Conservation (phyloP, 2,888 invertebrate genomes). For the Dichetophora obliterata region DNA sequence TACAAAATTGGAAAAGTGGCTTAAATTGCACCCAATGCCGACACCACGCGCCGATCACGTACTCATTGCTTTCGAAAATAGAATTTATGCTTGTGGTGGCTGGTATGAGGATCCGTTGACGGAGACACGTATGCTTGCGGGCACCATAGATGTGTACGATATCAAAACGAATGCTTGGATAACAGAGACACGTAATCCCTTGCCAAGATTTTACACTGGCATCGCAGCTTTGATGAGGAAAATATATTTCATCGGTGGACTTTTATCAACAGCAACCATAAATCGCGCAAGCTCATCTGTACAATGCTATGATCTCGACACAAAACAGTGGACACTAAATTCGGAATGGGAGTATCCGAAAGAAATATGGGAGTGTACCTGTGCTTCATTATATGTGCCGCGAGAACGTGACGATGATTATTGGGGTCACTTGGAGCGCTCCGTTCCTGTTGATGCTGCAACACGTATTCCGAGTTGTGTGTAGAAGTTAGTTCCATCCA, state of each 20-base stretch:
- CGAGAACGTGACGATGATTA: slow-evolving; percentile 63
- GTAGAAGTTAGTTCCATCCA: neutral
- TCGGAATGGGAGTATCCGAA: slow-evolving; percentile 76
- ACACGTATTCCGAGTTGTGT: slow-evolving; percentile 1
- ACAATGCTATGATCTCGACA: slow-evolving; percentile 77
- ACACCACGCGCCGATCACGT: slow-evolving; percentile 77
- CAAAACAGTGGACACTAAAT: slow-evolving; percentile 72
- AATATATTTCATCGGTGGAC: slow-evolving; percentile 79
- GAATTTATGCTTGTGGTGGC: slow-evolving; percentile 77
- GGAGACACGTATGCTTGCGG: slow-evolving; percentile 72
- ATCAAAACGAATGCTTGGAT: slow-evolving; percentile 74
- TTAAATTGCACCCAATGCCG: slow-evolving; percentile 72
- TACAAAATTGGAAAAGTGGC: slow-evolving; percentile 72
- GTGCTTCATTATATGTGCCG: slow-evolving; percentile 78
- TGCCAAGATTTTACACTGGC: slow-evolving; percentile 78
- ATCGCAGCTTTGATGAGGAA: slow-evolving; percentile 75
- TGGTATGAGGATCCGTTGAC: slow-evolving; percentile 74
- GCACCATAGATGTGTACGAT: slow-evolving; percentile 78
- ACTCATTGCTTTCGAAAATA: slow-evolving; percentile 73
- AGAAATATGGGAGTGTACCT: slow-evolving; percentile 80
- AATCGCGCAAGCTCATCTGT: slow-evolving; percentile 77
- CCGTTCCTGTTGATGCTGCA: neutral
- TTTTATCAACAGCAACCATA: slow-evolving; percentile 77
- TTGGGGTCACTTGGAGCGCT: slow-evolving; percentile 41
- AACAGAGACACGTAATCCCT: slow-evolving; percentile 75